A percentile compares a stretch with the other conserved stretches of the same genome.
Evolutionary conservation across 2,113 vertebrate species (phyloP).

Genomic region (Odocoileus hemionus): DNA sequence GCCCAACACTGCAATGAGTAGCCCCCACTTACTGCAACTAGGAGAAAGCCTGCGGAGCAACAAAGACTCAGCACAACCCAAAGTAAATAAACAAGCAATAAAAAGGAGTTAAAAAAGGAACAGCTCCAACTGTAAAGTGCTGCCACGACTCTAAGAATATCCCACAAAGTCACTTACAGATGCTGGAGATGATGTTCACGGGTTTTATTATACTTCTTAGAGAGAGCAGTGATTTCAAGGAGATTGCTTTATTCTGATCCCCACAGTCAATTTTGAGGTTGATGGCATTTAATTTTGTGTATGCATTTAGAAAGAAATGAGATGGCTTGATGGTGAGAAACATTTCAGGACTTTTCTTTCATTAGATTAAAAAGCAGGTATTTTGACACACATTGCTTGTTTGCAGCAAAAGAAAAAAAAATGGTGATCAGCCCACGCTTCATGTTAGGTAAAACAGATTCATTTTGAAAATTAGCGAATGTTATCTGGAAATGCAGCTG

Average conservation of each 20-base stretch:
- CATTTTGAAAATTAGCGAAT: slow-evolving; percentile 71
- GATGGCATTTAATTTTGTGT: slow-evolving; percentile 48
- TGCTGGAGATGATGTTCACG: not conserved
- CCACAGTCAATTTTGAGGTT: not conserved
- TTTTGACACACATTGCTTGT: not conserved
- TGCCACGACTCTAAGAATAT: not conserved
- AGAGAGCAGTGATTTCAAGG: slow-evolving; percentile 22
- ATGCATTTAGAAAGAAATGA: slow-evolving; percentile 51
- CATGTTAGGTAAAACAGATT: slow-evolving; percentile 65
- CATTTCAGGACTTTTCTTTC: slow-evolving; percentile 7
- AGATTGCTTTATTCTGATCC: slow-evolving; percentile 37
- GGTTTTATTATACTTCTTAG: slow-evolving; percentile 8
- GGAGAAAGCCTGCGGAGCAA: not conserved
- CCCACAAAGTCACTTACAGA: not conserved
- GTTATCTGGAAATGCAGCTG: slow-evolving; percentile 74
- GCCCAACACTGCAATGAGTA: not conserved
- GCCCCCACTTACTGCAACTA: not conserved
- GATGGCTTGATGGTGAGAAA: not conserved
- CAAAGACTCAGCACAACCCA: not conserved
- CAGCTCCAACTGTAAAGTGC: not conserved
- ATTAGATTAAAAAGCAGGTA: slow-evolving; percentile 28
- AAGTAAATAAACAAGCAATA: not conserved
- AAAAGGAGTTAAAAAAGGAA: not conserved
- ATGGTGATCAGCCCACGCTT: not conserved
- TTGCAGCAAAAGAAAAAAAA: not conserved